Percentiles rank a stretch among this genome's conserved stretches.
These are phyloP conservation scores for Conops quadrifasciatus DNA, from an alignment of 2,888 invertebrate genomes.

Conservation along the genomic window DNA sequence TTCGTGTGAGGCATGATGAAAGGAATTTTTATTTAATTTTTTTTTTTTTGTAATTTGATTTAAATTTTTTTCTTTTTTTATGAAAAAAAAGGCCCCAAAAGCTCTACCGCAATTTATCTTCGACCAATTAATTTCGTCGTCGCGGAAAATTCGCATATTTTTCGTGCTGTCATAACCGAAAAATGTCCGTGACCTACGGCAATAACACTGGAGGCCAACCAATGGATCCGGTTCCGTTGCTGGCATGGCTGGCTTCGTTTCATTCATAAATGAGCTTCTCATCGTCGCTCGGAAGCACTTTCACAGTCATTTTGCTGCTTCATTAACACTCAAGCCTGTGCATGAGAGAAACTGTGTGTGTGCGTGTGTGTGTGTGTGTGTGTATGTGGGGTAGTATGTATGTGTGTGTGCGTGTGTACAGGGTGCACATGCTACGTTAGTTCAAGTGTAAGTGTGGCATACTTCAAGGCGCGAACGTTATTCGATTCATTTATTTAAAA, in stretches of 20 bases:
- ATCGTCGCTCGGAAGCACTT: neutral
- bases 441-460: conserved; percentile 19
- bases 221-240: neutral
- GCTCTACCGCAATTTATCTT: conserved; percentile 16
- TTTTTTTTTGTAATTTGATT: too few species aligned
- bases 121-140: conserved; percentile 16
- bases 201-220: neutral
- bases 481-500: conserved; percentile 38
- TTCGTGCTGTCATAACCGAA: conserved; percentile 35
- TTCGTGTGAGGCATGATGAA: too few species aligned
- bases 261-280: conserved; percentile 19
- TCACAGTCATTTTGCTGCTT: neutral
- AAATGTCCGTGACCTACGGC: neutral
- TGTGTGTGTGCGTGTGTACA: neutral
- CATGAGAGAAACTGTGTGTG: neutral
- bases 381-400: neutral
- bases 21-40: too few species aligned
- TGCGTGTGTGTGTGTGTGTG: too few species aligned
- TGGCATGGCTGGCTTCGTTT: neutral
- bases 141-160: conserved; percentile 24
- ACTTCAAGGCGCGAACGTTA: conserved; percentile 32
- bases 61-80: too few species aligned
- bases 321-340: neutral
- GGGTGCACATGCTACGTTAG: neutral
- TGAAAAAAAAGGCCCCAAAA: neutral